These are phyloP conservation scores for Cremastobaeus sp. DNA, from an alignment of 2,888 invertebrate genomes.

Conservation along the genomic window DNA sequence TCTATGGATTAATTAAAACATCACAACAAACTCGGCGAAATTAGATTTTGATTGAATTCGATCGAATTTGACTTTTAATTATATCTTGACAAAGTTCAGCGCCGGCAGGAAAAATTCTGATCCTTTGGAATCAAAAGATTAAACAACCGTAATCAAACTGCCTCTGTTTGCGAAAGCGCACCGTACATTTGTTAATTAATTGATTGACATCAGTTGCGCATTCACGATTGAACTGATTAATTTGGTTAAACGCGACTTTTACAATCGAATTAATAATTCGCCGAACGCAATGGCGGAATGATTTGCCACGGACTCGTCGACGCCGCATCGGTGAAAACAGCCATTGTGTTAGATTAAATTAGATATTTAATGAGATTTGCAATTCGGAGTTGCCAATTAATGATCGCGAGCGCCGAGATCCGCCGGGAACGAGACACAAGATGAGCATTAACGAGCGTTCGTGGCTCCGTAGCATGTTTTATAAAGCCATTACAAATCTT, in stretches of 20 bases:
- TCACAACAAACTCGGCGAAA: too few relatives aligned
- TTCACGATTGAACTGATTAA: constrained; percentile 17
- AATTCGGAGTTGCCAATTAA: constrained; percentile 18
- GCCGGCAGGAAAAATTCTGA: too few relatives aligned
- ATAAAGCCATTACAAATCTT: constrained; percentile 72
- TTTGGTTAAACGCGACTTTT: constrained; percentile 20
- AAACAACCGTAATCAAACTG: neutral
- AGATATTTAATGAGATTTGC: constrained; percentile 39
- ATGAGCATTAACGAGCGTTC: constrained; percentile 65
- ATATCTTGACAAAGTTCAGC: too few relatives aligned
- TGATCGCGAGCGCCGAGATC: constrained; percentile 6
- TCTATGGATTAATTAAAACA: too few relatives aligned
- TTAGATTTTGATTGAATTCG: too few relatives aligned
- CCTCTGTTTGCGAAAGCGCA: neutral
- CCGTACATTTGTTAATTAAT: constrained; percentile 34
- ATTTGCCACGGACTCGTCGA: neutral
- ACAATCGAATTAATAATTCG: constrained; percentile 23
- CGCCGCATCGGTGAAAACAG: neutral
- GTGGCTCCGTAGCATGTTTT: constrained; percentile 67
- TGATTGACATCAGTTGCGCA: constrained; percentile 22
- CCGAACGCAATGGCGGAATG: constrained; percentile 4
- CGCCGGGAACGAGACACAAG: neutral
- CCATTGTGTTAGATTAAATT: constrained; percentile 12
- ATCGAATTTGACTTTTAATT: constrained; percentile 12
- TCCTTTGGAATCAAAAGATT: constrained; percentile 16